Conservation (phyloP, 37 sponge, comb jelly and placozoan genomes). For the Ianthella basta region DNA sequence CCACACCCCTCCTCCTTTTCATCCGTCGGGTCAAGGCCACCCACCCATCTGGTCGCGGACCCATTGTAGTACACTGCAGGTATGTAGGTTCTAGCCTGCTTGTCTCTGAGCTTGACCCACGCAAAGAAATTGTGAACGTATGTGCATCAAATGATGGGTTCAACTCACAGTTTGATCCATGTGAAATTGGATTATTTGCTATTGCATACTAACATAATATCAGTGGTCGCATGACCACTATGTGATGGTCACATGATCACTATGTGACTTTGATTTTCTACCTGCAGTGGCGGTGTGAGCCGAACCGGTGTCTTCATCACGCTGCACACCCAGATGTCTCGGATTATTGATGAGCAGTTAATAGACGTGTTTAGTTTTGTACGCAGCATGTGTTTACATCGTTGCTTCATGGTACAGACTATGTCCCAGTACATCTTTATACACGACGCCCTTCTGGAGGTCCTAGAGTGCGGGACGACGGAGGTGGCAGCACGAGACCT, state of each 20-base stretch:
- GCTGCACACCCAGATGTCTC: constrained; percentile 62
- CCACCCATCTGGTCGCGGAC: constrained; percentile 68
- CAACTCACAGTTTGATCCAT: too few relatives aligned
- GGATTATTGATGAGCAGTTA: constrained; percentile 50
- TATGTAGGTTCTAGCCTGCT: too few relatives aligned
- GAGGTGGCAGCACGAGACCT: constrained; percentile 82
- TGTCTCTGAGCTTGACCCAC: too few relatives aligned
- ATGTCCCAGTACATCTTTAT: constrained; percentile 94
- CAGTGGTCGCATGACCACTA: too few relatives aligned
- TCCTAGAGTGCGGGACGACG: constrained; percentile 82
- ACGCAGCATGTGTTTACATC: constrained; percentile 55
- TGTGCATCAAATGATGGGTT: too few relatives aligned
- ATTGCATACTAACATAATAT: too few relatives aligned
- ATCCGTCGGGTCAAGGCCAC: constrained; percentile 65
- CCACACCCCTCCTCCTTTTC: constrained; percentile 85
- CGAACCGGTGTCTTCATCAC: constrained; percentile 94
- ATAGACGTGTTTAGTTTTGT: constrained; percentile 82
- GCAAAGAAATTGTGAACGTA: too few relatives aligned
- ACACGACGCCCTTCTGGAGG: constrained; percentile 93
- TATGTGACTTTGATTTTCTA: background rate
- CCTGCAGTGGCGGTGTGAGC: constrained; percentile 92
- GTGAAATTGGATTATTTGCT: too few relatives aligned
- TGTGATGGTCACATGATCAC: too few relatives aligned
- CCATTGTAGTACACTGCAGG: constrained; percentile 96
- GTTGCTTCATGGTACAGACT: constrained; percentile 91